phyloP scores from a whole-genome alignment of 1,140 invertebrate genomes.

The Zaprionus gabonicus region DNA sequence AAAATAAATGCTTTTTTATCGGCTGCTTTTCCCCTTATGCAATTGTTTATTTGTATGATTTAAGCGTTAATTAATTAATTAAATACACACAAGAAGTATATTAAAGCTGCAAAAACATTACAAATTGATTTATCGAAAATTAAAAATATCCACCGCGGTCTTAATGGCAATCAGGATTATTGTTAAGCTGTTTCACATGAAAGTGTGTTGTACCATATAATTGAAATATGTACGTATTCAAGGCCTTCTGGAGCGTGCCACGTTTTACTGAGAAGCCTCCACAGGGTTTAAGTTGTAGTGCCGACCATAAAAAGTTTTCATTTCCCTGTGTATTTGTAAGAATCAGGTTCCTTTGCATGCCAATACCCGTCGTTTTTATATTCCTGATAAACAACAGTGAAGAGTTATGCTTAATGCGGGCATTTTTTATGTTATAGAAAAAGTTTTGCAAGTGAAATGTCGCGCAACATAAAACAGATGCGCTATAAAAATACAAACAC shows the following conservation, averaged over 20 bases:
- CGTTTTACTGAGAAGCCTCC: neutral
- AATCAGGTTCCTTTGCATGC: neutral
- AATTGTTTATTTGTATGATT: constrained; percentile 36
- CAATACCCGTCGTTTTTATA: neutral
- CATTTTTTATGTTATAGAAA: constrained; percentile 57
- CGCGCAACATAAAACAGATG: constrained; percentile 58
- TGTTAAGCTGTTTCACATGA: constrained; percentile 1
- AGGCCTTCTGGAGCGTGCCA: neutral
- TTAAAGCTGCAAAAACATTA: constrained; percentile 24
- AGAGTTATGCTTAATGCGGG: constrained; percentile 45
- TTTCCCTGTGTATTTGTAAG: neutral
- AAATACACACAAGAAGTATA: constrained; percentile 27
- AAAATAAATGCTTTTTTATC: constrained; percentile 64
- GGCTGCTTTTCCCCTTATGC: constrained; percentile 14
- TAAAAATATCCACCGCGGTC: constrained; percentile 11
- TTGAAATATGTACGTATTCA: neutral
- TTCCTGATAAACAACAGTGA: constrained; percentile 20
- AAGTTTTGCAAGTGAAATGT: constrained; percentile 59
- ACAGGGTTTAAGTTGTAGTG: neutral
- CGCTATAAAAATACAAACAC: constrained; percentile 13
- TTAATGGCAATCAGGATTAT: constrained; percentile 9
- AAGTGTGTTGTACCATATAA: neutral
- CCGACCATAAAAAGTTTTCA: constrained; percentile 21
- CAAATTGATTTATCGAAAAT: constrained; percentile 11
- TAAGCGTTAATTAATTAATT: constrained; percentile 61